Evolutionary conservation across 2,888 invertebrate genomes (phyloP).

Genomic region (Matsumyia berberina): DNA sequence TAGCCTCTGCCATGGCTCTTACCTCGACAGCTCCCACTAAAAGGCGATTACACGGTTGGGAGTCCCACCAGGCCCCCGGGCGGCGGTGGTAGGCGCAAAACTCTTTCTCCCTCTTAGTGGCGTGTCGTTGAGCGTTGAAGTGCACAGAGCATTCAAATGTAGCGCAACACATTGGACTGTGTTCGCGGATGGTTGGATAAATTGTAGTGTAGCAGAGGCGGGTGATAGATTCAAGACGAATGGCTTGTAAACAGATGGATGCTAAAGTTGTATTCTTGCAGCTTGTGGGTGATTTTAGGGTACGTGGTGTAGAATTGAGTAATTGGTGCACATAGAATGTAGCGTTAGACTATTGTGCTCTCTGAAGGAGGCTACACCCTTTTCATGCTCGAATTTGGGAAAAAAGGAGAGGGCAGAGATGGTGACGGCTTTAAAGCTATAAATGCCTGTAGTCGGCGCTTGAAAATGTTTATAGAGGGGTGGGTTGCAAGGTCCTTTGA

Average conservation of each 20-base stretch:
- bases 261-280: conserved; percentile 18
- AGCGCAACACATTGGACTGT: conserved; percentile 50
- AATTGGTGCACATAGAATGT: neutral
- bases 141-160: conserved; percentile 48
- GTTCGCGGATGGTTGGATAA: conserved; percentile 29
- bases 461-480: too few species aligned
- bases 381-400: too few species aligned
- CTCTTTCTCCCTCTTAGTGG: conserved; percentile 20
- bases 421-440: too few species aligned
- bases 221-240: conserved; percentile 41
- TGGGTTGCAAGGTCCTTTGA: too few species aligned
- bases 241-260: conserved; percentile 43
- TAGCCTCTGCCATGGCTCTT: conserved; percentile 55
- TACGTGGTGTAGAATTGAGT: neutral
- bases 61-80: conserved; percentile 4
- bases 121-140: conserved; percentile 57
- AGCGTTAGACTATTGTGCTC: too few species aligned
- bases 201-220: conserved; percentile 18
- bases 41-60: conserved; percentile 63
- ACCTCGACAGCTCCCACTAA: conserved; percentile 71
- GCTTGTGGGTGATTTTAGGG: conserved; percentile 41
- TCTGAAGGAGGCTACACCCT: too few species aligned
- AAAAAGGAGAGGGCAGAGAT: neutral
- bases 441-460: too few species aligned
- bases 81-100: conserved; percentile 5